A percentile compares a stretch with the other conserved stretches of the same genome.
These are phyloP conservation scores for Trinectes maculatus DNA, from an alignment of 2,113 vertebrate species.

Conservation along the genomic window DNA sequence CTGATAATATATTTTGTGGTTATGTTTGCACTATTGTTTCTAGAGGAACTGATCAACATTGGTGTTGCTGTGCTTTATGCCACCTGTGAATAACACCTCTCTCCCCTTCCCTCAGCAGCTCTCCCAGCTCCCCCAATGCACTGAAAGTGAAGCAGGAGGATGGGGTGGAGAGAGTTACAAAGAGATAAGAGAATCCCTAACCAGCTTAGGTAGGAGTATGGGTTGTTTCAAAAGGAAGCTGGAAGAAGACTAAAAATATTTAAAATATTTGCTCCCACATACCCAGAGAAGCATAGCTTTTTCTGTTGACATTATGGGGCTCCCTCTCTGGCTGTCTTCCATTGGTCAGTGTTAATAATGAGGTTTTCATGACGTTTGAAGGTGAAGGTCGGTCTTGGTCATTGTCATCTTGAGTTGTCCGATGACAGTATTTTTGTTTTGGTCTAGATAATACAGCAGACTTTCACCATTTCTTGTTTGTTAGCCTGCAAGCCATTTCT, in stretches of 20 bases:
- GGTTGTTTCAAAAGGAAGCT: conserved; percentile 85
- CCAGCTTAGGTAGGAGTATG: conserved; percentile 89
- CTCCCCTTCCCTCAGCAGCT: conserved; percentile 88
- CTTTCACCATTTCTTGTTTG: background rate
- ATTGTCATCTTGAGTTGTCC: conserved; percentile 8
- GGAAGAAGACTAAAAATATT: conserved; percentile 69
- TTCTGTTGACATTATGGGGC: conserved; percentile 38
- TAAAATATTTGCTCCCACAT: conserved; percentile 64
- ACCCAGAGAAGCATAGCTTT: conserved; percentile 32
- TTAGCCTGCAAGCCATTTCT: no score
- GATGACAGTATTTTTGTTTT: conserved; percentile 5
- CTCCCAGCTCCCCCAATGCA: conserved; percentile 86
- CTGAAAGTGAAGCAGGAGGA: conserved; percentile 87
- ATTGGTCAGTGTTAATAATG: conserved; percentile 44
- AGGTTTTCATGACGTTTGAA: conserved; percentile 25
- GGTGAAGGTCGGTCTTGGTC: background rate
- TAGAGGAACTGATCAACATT: conserved; percentile 55
- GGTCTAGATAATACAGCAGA: background rate
- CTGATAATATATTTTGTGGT: conserved; percentile 22
- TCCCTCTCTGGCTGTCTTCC: conserved; percentile 39
- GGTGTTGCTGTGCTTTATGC: conserved; percentile 66
- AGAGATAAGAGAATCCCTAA: conserved; percentile 85
- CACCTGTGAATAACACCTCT: conserved; percentile 82
- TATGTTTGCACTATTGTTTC: conserved; percentile 34
- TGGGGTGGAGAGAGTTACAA: conserved; percentile 87